Conservation (phyloP, 2,113 vertebrate genomes). For the Bostrychus sinensis region DNA sequence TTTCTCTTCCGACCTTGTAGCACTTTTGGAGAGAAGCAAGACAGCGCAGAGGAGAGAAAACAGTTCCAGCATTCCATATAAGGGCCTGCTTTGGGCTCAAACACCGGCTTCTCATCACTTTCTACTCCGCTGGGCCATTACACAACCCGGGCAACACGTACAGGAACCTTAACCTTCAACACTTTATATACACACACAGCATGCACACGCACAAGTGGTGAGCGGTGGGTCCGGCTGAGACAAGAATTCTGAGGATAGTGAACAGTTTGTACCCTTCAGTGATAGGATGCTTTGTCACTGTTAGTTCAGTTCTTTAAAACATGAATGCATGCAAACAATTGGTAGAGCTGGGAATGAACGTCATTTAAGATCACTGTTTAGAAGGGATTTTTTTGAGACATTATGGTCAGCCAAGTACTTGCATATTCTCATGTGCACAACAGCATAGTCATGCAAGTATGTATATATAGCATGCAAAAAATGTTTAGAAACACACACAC, state of each 20-base stretch:
- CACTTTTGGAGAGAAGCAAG: slow-evolving; percentile 74
- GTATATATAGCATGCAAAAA: no score
- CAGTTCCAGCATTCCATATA: slow-evolving; percentile 82
- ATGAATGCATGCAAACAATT: slow-evolving; percentile 39
- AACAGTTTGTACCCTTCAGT: slow-evolving; percentile 29
- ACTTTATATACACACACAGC: slow-evolving; percentile 37
- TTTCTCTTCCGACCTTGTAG: slow-evolving; percentile 75
- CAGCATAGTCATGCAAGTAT: no score
- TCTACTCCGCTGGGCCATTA: slow-evolving; percentile 72
- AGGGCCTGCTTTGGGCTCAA: slow-evolving; percentile 80
- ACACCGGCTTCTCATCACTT: slow-evolving; percentile 81
- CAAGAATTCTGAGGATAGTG: slow-evolving; percentile 34
- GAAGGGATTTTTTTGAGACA: no score
- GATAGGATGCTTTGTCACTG: slow-evolving; percentile 44
- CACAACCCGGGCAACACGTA: slow-evolving; percentile 63
- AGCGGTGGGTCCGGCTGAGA: slow-evolving; percentile 42
- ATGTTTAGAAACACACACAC: no score
- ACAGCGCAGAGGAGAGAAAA: slow-evolving; percentile 77
- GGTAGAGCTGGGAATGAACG: neutral
- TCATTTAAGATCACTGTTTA: no score
- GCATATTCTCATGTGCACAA: no score
- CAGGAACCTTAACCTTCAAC: slow-evolving; percentile 64
- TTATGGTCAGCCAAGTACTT: no score
- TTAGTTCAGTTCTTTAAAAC: slow-evolving; percentile 34
- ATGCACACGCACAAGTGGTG: slow-evolving; percentile 27